These are phyloP conservation scores for Apogon talboti DNA, from an alignment of 2,797 vertebrate species.

Conservation along the genomic window DNA sequence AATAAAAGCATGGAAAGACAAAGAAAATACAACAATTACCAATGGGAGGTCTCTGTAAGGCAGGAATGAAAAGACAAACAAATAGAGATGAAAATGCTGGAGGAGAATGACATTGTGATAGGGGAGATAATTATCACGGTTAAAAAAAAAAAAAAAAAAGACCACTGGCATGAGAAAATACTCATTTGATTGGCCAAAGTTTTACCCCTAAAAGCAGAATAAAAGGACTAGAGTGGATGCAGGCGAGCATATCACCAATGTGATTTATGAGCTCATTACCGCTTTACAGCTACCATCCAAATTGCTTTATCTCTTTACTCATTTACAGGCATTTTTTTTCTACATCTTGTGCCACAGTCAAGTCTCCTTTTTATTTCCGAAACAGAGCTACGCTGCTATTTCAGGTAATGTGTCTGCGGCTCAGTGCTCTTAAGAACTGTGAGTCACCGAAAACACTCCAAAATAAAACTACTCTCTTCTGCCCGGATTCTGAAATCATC, in stretches of 20 bases:
- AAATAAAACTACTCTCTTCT: constrained; percentile 54
- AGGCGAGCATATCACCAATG: constrained; percentile 60
- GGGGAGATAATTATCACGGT: constrained; percentile 58
- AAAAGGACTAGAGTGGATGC: constrained; percentile 37
- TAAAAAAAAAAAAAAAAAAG: constrained; percentile 39
- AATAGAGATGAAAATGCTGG: constrained; percentile 57
- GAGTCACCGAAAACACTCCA: constrained; percentile 53
- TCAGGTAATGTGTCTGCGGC: constrained; percentile 43
- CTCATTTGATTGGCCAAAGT: constrained; percentile 39
- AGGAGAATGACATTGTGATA: constrained; percentile 50
- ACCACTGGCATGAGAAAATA: constrained; percentile 42
- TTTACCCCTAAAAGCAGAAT: constrained; percentile 45
- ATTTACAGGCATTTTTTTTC: constrained; percentile 36
- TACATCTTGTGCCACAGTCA: constrained; percentile 35
- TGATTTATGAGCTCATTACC: constrained; percentile 80
- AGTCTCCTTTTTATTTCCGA: constrained; percentile 52
- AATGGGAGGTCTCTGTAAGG: constrained; percentile 57
- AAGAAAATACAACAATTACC: constrained; percentile 59
- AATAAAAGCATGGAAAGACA: constrained; percentile 70
- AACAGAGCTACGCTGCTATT: constrained; percentile 51
- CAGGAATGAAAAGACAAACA: constrained; percentile 52
- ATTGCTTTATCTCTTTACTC: constrained; percentile 71
- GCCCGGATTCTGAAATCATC: constrained; percentile 38
- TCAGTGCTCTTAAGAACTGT: constrained; percentile 45
- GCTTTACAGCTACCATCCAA: constrained; percentile 65